Conservation (phyloP, 2,113 vertebrate species). For the Marcusenius ussheri region DNA sequence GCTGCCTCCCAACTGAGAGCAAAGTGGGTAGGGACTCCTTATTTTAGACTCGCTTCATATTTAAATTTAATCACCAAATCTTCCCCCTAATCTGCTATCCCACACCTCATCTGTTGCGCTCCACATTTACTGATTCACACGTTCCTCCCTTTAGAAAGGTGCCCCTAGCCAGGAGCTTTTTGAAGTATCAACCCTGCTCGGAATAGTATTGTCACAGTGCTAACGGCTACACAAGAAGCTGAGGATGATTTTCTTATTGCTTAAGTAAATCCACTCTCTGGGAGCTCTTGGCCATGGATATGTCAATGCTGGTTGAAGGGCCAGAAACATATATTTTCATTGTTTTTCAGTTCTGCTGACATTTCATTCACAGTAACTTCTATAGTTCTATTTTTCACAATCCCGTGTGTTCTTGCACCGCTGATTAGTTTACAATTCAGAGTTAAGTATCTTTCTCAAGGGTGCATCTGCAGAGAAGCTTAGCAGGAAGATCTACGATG, state of each 20-base stretch:
- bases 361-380: neutral
- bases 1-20: neutral
- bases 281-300: neutral
- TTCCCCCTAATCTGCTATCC: neutral
- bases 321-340: neutral
- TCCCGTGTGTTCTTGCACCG: too few relatives aligned
- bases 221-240: neutral
- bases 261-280: neutral
- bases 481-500: neutral
- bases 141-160: neutral
- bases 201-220: neutral
- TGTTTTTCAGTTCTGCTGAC: neutral
- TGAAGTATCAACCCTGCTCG: neutral
- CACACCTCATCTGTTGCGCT: neutral
- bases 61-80: conserved; percentile 7
- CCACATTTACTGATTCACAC: neutral
- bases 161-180: neutral
- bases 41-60: conserved; percentile 10
- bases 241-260: neutral
- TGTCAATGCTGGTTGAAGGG: neutral
- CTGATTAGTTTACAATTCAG: neutral
- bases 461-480: neutral
- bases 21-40: neutral
- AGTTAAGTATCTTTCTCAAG: neutral
- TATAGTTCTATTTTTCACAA: neutral